phyloP scores from a whole-genome alignment of 2,888 invertebrate genomes.

The Tanypteryx hageni region DNA sequence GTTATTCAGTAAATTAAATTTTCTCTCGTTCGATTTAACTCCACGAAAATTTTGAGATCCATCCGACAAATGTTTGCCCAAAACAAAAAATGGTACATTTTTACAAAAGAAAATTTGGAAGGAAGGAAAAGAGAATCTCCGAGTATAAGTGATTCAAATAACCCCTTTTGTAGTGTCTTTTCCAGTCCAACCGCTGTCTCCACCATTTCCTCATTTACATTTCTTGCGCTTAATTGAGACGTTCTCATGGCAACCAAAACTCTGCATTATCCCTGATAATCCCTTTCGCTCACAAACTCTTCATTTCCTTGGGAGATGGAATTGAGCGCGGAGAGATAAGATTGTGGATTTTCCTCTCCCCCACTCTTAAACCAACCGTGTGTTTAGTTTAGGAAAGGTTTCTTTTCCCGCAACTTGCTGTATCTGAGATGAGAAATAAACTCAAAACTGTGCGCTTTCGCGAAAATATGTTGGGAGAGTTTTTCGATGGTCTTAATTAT shows the following conservation, averaged over 20 bases:
- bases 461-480: no score
- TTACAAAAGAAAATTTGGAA: neutral
- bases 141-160: neutral
- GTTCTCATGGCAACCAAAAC: constrained; percentile 39
- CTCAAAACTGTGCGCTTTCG: no score
- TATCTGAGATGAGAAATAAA: no score
- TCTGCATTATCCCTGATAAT: constrained; percentile 32
- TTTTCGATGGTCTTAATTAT: no score
- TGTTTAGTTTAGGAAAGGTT: neutral
- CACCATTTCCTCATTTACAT: constrained; percentile 53
- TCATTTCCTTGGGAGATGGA: constrained; percentile 24
- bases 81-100: neutral
- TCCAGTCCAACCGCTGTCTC: neutral
- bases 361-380: neutral
- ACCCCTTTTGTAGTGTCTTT: neutral
- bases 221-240: constrained; percentile 28
- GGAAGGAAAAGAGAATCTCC: neutral
- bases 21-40: neutral
- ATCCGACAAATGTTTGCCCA: neutral
- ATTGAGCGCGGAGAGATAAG: constrained; percentile 15
- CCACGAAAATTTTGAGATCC: neutral
- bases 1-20: neutral
- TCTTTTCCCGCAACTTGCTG: neutral
- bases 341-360: neutral
- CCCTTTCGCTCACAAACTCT: constrained; percentile 42